Evolutionary conservation across 2,888 invertebrate species (phyloP).

Genomic region (Lamellibrachia columna): DNA sequence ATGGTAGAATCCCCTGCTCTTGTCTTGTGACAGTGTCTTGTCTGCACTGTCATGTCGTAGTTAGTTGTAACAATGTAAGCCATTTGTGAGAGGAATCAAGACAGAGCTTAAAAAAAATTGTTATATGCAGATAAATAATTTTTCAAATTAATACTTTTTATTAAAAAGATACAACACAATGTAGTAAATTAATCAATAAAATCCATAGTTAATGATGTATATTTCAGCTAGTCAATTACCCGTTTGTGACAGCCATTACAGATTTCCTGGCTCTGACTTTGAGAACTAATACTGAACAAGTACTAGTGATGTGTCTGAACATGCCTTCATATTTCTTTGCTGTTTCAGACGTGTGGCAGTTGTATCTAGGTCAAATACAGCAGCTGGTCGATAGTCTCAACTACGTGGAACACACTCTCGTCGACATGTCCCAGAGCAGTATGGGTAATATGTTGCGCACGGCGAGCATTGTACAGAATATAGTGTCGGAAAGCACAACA

Average conservation of each 20-base stretch:
- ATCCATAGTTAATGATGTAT: not conserved
- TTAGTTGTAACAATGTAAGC: too few species aligned
- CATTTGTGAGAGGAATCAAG: too few species aligned
- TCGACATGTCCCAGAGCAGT: conserved; percentile 8
- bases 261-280: not conserved
- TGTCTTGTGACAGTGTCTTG: too few species aligned
- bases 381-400: not conserved
- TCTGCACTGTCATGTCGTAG: too few species aligned
- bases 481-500: not conserved
- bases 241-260: not conserved
- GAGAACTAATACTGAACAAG: not conserved
- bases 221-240: not conserved
- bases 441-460: conserved; percentile 2
- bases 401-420: not conserved
- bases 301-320: not conserved
- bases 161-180: too few species aligned
- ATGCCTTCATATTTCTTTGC: not conserved
- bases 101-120: too few species aligned
- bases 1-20: too few species aligned
- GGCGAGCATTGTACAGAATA: not conserved
- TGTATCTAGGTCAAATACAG: not conserved
- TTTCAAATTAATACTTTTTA: too few species aligned
- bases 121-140: too few species aligned
- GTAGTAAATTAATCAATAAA: too few species aligned
- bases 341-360: not conserved